phyloP scores from a whole-genome alignment of 2,113 vertebrate genomes.

The Mesocricetus auratus region DNA sequence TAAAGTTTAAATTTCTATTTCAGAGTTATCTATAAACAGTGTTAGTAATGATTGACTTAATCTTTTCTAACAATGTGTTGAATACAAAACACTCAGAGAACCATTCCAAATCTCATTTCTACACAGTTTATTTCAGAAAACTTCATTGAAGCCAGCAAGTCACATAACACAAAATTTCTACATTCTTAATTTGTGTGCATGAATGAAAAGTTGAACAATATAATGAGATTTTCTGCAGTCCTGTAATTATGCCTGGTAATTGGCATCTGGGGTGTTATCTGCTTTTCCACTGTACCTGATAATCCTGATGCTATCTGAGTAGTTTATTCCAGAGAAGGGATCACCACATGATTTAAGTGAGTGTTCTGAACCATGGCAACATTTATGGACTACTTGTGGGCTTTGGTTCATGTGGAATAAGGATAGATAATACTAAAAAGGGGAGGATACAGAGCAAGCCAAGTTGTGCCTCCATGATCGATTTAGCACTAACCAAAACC shows the following conservation, averaged over 20 bases:
- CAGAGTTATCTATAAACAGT: neutral
- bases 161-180: neutral
- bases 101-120: neutral
- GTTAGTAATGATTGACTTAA: constrained; percentile 28
- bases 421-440: neutral
- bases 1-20: constrained; percentile 46
- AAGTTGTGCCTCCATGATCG: accelerated
- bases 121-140: neutral
- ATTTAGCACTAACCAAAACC: too few species aligned
- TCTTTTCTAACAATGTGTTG: neutral
- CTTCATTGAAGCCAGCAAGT: neutral
- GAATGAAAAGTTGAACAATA: neutral
- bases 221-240: neutral
- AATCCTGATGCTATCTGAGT: neutral
- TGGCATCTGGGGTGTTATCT: neutral
- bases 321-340: neutral
- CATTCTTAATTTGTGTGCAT: neutral
- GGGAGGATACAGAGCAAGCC: neutral
- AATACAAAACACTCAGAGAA: constrained; percentile 6
- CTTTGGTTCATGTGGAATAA: neutral
- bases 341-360: accelerated
- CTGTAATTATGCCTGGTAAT: neutral
- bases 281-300: too few species aligned
- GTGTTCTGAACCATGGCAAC: accelerated
- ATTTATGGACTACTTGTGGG: accelerated